These are phyloP conservation scores for Leontopithecus rosalia DNA, from an alignment of 2,797 vertebrate species.

Conservation along the genomic window DNA sequence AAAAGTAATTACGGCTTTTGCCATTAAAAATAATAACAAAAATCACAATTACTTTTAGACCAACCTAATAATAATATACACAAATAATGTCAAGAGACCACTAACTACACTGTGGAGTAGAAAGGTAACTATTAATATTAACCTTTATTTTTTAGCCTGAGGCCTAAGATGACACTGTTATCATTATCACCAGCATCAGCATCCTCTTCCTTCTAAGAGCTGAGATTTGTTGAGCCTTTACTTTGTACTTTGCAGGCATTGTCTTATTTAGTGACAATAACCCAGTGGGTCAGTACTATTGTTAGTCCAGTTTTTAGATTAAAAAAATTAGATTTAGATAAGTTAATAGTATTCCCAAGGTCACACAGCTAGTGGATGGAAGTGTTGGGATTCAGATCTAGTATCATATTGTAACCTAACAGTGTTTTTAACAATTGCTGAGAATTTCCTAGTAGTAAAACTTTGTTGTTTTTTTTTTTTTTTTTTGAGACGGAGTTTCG, in stretches of 20 bases:
- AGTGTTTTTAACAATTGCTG: not conserved
- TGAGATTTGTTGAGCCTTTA: not conserved
- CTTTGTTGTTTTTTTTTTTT: not conserved
- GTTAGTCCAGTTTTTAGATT: not conserved
- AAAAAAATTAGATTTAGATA: not conserved
- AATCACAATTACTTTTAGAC: no score
- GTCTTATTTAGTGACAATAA: not conserved
- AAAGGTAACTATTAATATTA: not conserved
- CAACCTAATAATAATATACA: not conserved
- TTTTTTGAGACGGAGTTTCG: no score
- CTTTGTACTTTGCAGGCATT: not conserved
- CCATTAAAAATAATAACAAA: no score
- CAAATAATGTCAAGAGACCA: not conserved
- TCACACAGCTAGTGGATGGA: not conserved
- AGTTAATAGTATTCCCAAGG: not conserved
- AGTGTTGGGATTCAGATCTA: not conserved
- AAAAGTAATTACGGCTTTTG: no score
- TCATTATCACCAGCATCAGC: not conserved
- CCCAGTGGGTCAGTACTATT: not conserved
- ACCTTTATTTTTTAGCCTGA: not conserved
- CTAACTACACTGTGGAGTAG: not conserved
- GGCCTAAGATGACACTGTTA: not conserved
- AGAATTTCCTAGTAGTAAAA: not conserved
- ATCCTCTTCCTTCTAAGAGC: not conserved
- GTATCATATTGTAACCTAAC: not conserved